Evolutionary conservation across 1,140 invertebrate genomes (phyloP).

Genomic region (Scylla paramamosain): DNA sequence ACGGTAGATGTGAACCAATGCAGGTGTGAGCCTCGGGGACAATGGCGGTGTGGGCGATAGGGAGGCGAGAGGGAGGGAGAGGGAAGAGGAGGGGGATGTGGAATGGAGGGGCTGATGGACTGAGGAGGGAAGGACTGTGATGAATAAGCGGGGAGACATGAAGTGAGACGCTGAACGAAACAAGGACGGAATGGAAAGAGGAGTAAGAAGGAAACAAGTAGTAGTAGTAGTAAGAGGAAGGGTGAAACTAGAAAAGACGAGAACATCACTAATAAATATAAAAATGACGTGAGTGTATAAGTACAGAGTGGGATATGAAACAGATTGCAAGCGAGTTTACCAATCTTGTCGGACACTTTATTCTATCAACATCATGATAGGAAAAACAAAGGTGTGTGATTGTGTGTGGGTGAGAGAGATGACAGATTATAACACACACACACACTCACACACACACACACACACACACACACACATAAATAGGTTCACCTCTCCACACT

Average conservation of each 20-base stretch:
- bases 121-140: too few species aligned
- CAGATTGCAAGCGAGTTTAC: too few species aligned
- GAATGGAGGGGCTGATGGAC: not conserved
- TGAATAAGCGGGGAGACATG: too few species aligned
- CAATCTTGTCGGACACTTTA: too few species aligned
- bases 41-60: not conserved
- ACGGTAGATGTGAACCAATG: constrained; percentile 66
- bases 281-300: too few species aligned
- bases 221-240: not conserved
- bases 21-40: constrained; percentile 57
- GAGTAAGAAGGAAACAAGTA: not conserved
- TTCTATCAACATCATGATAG: too few species aligned
- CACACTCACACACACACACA: constrained; percentile 32
- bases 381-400: too few species aligned
- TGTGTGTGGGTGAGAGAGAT: too few species aligned
- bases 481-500: too few species aligned
- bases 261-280: too few species aligned
- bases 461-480: constrained; percentile 8
- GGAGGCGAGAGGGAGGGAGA: not conserved
- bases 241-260: not conserved
- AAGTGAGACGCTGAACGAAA: too few species aligned
- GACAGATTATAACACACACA: constrained; percentile 3
- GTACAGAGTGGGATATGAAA: too few species aligned
- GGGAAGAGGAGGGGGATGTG: not conserved
- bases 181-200: not conserved